Base-by-base conservation (phyloP, 1,140 invertebrate genomes). In the Scaptomyza pallida region DNA sequence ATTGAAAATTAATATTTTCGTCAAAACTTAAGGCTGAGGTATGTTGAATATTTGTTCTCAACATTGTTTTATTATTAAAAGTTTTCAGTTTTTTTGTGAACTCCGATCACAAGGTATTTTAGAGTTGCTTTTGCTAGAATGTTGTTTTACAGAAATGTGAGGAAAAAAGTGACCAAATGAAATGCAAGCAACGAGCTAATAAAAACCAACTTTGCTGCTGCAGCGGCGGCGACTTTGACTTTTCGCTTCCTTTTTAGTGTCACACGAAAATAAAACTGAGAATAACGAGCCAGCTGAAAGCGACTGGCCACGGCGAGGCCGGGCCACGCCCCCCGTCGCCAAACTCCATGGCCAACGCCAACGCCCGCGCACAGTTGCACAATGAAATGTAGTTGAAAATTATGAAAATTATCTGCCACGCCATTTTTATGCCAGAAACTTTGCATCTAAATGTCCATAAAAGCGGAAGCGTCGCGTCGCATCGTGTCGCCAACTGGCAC, bases 381-480 rank as follows among this genome's bases (percentile, higher is more conserved):
- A 85, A 85, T 79, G 81, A 79, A 85, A 85, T 80, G 80, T 79
- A 85, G 81, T 85, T 85, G 81, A 85, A 85, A 85, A 85, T 85
- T 85, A 85, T 85, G 81, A 85, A 85, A 85, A 85, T 85, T 85
- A 85, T 85, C 69, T 85, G 73, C 73, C 76, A 80, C 80, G 76
- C 80, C 76, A 85, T 85, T 85, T 85, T 79, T 80, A 85, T 85
- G 81, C 81, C 81, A 85, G 80, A 80, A 85, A 85, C 81, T 85
- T 85, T 85, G 81, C 81, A 85, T 85, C 80, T 85, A 85, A 85
- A 85, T 85, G 81, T 85, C 76, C 76, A 85, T 85, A 85, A 85
- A 85, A 85, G 79, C 72, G 80, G 69, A 80, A 85, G 65, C 67
- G 67, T 71, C 72, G 67, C 64, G 75, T 51, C 57, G 48, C 72